phyloP scores from a whole-genome alignment of 2,113 vertebrate species.

The Arvicanthis niloticus region DNA sequence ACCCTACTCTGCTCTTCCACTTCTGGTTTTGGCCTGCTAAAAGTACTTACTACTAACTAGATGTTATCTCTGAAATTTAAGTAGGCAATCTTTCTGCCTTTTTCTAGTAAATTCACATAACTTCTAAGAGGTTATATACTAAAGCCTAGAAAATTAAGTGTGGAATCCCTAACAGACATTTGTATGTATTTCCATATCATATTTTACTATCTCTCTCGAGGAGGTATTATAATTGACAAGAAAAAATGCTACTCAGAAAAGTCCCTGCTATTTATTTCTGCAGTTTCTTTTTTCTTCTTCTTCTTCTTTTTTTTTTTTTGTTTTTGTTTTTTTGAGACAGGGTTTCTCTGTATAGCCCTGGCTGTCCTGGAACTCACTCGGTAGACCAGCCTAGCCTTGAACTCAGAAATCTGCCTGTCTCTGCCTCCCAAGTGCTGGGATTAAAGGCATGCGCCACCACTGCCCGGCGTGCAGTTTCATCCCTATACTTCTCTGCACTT shows the following conservation, averaged over 20 bases:
- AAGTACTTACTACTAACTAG: neutral
- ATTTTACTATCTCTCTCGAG: slow-evolving; percentile 29
- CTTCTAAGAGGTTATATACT: neutral
- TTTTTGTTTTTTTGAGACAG: too few species aligned
- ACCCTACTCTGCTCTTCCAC: neutral
- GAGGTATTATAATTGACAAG: neutral
- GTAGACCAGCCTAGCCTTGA: too few species aligned
- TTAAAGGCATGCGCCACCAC: too few species aligned
- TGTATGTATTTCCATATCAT: neutral
- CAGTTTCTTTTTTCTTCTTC: too few species aligned
- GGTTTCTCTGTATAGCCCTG: too few species aligned
- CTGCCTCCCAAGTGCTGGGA: too few species aligned
- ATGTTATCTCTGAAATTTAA: slow-evolving; percentile 14
- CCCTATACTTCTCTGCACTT: neutral
- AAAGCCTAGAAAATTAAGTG: neutral
- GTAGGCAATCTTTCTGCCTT: neutral
- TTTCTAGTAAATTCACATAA: neutral
- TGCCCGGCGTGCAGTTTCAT: slow-evolving; percentile 28
- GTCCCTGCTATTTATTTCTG: neutral
- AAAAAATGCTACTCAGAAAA: neutral
- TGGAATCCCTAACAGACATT: neutral
- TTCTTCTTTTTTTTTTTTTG: too few species aligned
- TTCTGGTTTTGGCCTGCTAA: neutral
- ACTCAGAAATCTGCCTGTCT: too few species aligned
- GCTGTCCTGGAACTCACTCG: too few species aligned